Evolutionary conservation across 1,140 invertebrate species (phyloP).

Genomic region (Dermatophagoides farinae): DNA sequence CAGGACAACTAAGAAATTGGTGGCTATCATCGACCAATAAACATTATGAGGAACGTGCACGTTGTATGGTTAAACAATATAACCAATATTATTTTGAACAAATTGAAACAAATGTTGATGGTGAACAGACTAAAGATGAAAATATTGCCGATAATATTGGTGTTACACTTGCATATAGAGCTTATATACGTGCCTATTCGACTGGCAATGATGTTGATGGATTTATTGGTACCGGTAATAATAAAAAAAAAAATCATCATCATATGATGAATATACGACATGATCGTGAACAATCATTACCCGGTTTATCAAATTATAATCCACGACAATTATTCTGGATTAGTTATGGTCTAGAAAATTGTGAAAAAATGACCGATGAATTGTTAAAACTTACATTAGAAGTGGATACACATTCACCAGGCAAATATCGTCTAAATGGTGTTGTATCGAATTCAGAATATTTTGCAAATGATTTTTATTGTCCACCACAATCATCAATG

Average conservation of each 20-base stretch:
- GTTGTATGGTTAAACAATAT: slow-evolving; percentile 77
- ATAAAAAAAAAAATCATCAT: no score
- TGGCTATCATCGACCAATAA: slow-evolving; percentile 54
- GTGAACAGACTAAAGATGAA: slow-evolving; percentile 25
- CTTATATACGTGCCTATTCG: slow-evolving; percentile 11
- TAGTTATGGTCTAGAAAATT: slow-evolving; percentile 55
- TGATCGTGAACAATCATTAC: slow-evolving; percentile 23
- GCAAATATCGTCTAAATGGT: slow-evolving; percentile 44
- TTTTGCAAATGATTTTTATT: slow-evolving; percentile 49
- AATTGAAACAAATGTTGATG: slow-evolving; percentile 29
- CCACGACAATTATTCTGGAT: slow-evolving; percentile 65
- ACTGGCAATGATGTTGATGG: slow-evolving; percentile 7
- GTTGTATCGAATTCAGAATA: slow-evolving; percentile 77
- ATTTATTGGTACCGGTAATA: slow-evolving; percentile 7
- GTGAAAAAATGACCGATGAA: slow-evolving; percentile 27
- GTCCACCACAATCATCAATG: slow-evolving; percentile 58
- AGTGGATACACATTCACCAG: slow-evolving; percentile 19
- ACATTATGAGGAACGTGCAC: slow-evolving; percentile 46
- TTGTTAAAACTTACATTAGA: slow-evolving; percentile 18
- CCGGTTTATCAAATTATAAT: slow-evolving; percentile 53
- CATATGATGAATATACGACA: slow-evolving; percentile 20
- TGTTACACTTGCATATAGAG: slow-evolving; percentile 33
- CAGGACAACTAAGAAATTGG: slow-evolving; percentile 66
- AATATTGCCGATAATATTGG: slow-evolving; percentile 37
- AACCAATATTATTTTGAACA: slow-evolving; percentile 34